These are phyloP conservation scores for Thaumatotibia leucotreta DNA, from an alignment of 1,140 invertebrate genomes.

Conservation along the genomic window DNA sequence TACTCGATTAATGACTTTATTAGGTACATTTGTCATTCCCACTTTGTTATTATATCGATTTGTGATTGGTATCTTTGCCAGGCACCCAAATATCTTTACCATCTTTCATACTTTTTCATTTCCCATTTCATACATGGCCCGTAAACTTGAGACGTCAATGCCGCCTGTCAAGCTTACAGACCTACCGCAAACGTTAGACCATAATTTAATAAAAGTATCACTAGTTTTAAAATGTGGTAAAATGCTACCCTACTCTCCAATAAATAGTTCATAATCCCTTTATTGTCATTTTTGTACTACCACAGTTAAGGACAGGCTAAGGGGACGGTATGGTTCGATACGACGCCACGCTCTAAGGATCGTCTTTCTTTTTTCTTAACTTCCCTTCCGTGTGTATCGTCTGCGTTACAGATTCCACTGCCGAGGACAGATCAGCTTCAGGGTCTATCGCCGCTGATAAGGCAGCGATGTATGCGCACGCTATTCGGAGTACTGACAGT, in stretches of 20 bases:
- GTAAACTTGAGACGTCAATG: too few relatives aligned
- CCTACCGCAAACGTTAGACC: neutral
- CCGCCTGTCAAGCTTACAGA: neutral
- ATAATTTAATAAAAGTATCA: neutral
- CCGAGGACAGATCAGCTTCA: conserved; percentile 82
- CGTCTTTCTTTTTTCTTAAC: conserved; percentile 90
- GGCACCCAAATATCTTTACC: too few relatives aligned
- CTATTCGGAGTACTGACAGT: conserved; percentile 92
- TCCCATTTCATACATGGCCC: too few relatives aligned
- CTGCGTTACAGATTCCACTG: conserved; percentile 89
- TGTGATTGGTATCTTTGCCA: too few relatives aligned
- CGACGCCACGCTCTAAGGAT: conserved; percentile 55
- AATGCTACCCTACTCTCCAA: conserved; percentile 3
- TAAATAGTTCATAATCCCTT: conserved; percentile 17
- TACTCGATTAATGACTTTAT: too few relatives aligned
- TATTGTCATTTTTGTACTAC: conserved; percentile 67
- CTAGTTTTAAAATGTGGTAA: conserved; percentile 4
- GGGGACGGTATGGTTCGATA: conserved; percentile 20
- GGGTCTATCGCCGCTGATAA: conserved; percentile 84
- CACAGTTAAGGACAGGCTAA: conserved; percentile 20
- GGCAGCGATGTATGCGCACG: conserved; percentile 93
- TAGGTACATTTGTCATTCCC: too few relatives aligned
- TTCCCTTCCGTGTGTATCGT: conserved; percentile 96
- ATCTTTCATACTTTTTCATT: too few relatives aligned
- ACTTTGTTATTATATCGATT: too few relatives aligned